Evolutionary conservation across 2,797 vertebrate genomes (phyloP).

Genomic region (Poeciliopsis gracilis): DNA sequence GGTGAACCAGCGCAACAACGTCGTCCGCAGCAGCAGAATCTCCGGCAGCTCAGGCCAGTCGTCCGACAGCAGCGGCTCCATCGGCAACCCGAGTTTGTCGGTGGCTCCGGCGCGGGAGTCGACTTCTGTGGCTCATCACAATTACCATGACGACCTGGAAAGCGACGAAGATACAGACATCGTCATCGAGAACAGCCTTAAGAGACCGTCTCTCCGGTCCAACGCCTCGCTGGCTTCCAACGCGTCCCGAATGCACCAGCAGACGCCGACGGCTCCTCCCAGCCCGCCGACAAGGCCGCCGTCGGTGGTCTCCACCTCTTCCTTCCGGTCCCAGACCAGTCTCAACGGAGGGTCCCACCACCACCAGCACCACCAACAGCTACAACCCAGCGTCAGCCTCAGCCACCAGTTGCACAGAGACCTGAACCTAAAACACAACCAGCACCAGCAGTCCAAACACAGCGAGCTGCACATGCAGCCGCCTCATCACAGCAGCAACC

Average conservation of each 20-base stretch:
- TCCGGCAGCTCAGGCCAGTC: slow-evolving; percentile 92
- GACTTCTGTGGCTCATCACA: slow-evolving; percentile 64
- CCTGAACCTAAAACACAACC: slow-evolving; percentile 79
- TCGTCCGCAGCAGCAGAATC: slow-evolving; percentile 90
- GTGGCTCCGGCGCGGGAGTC: slow-evolving; percentile 54
- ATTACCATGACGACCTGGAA: slow-evolving; percentile 92
- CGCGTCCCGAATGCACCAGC: slow-evolving; percentile 76
- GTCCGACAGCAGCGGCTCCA: slow-evolving; percentile 90
- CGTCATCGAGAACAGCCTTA: slow-evolving; percentile 92
- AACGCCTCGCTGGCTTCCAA: slow-evolving; percentile 77
- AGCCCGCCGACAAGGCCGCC: slow-evolving; percentile 78
- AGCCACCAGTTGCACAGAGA: slow-evolving; percentile 91
- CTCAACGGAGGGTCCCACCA: slow-evolving; percentile 81
- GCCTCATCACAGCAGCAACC: slow-evolving; percentile 81
- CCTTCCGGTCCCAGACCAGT: slow-evolving; percentile 82
- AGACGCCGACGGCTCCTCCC: slow-evolving; percentile 49
- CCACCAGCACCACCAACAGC: slow-evolving; percentile 54
- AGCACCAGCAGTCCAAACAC: slow-evolving; percentile 65
- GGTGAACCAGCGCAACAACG: slow-evolving; percentile 97
- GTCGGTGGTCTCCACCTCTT: slow-evolving; percentile 80
- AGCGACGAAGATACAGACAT: slow-evolving; percentile 96
- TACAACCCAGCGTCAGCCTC: slow-evolving; percentile 74
- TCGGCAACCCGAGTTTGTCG: slow-evolving; percentile 86
- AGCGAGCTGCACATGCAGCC: slow-evolving; percentile 67
- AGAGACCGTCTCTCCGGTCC: slow-evolving; percentile 86